Base-by-base conservation (phyloP, 1,140 invertebrate genomes). In the Copidosoma floridanum region DNA sequence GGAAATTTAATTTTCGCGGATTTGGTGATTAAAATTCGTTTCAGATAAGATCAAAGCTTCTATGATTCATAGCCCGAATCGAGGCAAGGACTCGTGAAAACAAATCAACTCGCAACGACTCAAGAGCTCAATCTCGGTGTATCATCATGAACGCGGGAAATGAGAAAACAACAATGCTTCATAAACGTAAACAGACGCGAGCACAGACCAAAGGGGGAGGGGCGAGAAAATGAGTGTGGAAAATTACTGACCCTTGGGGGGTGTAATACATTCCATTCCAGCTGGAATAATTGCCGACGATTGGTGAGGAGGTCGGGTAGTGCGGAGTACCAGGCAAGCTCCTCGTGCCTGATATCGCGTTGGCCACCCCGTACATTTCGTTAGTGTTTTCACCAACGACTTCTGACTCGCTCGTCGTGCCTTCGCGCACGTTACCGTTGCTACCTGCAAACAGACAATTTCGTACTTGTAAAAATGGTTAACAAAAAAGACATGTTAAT, bases 31-130 rank as follows among this genome's bases (percentile, higher is more conserved):
- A n/a, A n/a, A n/a, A n/a, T n/a, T n/a, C n/a, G n/a, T 21, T 23
- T 80, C 78, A 79, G 78, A 79, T 80, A 79, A 78, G 77, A 80
- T 79, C 78, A 80, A 80, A 79, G 68, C 61, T 72, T 70, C 54
- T 59, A 57, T 8, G 52, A 48, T 20, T 78, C 79, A 81, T 63
- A 40, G 67, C 70, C 65, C 71, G 61, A 80, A 76, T 81, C 75
- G 57, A n/a, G n/a, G 44, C 70, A 63, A 72, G 77, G 74, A 80
- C 65, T 71, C 66, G 60, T 32, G 29, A 32, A 23, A 41, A 46
- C 32, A 11, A 35, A 69, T 80, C 76, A 57, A 79, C 77, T 69
- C 38, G 68, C 48, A n/a, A n/a, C n/a, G 75, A 81, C 73, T 81
- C 76, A 16, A 81, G 64, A 71, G 66, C 70, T 81, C 78, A 57